Conservation (phyloP, 64 coral and sea anemone genomes). For the Montipora efflorescens region DNA sequence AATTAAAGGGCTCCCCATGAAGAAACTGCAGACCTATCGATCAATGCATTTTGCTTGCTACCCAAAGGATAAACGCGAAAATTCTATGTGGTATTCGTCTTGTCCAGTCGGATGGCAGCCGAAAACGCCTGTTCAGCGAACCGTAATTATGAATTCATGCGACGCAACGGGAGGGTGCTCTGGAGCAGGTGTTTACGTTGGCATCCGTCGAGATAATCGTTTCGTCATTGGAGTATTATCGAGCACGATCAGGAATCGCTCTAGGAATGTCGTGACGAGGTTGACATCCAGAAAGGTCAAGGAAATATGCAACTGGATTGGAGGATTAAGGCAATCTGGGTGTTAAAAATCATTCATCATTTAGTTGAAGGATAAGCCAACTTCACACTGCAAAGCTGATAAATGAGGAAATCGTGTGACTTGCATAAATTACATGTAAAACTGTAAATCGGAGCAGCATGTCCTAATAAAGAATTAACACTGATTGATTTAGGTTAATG, state of each 20-base stretch:
- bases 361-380: neutral
- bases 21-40: neutral
- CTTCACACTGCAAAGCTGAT: neutral
- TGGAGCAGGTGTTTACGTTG: conserved; percentile 28
- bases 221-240: conserved; percentile 36
- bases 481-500: no score
- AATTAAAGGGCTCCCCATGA: conserved; percentile 11
- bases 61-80: conserved; percentile 23
- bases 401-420: neutral
- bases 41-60: conserved; percentile 34
- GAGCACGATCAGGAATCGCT: neutral
- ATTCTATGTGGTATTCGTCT: conserved; percentile 46
- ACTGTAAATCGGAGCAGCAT: no score
- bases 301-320: conserved; percentile 51
- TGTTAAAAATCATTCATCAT: neutral
- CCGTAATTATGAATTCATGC: conserved; percentile 27
- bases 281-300: conserved; percentile 16
- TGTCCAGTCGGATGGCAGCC: conserved; percentile 39
- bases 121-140: neutral
- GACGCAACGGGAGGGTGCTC: conserved; percentile 30
- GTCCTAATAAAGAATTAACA: no score
- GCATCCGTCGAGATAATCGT: neutral
- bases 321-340: conserved; percentile 17
- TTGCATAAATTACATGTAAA: no score
- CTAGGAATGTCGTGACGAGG: conserved; percentile 25